Conservation (phyloP, 2,888 invertebrate species). For the Cryptocephalus primarius region DNA sequence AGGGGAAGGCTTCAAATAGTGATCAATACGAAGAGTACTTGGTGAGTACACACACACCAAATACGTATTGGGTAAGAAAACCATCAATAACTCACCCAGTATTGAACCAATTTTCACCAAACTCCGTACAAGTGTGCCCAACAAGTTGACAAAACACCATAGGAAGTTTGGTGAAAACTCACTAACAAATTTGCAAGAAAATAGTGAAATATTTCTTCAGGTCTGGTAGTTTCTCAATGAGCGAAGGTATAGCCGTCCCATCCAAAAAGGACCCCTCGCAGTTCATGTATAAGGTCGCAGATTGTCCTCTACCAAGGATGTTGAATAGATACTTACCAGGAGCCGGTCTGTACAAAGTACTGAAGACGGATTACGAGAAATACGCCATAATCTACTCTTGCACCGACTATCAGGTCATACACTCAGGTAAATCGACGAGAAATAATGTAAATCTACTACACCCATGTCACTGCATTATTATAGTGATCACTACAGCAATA, state of each 20-base stretch:
- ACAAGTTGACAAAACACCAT: too few species aligned
- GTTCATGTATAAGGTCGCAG: conserved; percentile 49
- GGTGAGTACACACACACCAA: conserved; percentile 37
- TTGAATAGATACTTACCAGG: conserved; percentile 59
- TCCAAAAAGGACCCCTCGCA: conserved; percentile 31
- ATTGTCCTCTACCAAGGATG: conserved; percentile 46
- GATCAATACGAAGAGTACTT: conserved; percentile 52
- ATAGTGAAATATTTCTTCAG: conserved; percentile 36
- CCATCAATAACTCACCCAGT: too few species aligned
- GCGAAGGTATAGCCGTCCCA: conserved; percentile 53
- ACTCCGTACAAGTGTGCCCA: too few species aligned
- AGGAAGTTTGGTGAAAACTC: too few species aligned
- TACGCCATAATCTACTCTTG: conserved; percentile 68
- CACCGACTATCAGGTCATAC: conserved; percentile 50
- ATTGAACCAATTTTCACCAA: too few species aligned
- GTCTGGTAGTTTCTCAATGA: conserved; percentile 49
- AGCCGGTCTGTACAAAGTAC: conserved; percentile 58
- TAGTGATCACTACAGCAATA: background rate
- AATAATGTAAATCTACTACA: background rate
- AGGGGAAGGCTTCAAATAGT: conserved; percentile 48
- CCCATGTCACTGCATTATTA: conserved; percentile 8
- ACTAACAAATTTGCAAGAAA: too few species aligned
- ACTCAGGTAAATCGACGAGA: conserved; percentile 42
- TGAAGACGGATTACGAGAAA: conserved; percentile 61
- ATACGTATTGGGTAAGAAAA: background rate